Evolutionary conservation across 35 echinoderm and acorn worm genomes (phyloP).

Genomic region (Apostichopus californicus): DNA sequence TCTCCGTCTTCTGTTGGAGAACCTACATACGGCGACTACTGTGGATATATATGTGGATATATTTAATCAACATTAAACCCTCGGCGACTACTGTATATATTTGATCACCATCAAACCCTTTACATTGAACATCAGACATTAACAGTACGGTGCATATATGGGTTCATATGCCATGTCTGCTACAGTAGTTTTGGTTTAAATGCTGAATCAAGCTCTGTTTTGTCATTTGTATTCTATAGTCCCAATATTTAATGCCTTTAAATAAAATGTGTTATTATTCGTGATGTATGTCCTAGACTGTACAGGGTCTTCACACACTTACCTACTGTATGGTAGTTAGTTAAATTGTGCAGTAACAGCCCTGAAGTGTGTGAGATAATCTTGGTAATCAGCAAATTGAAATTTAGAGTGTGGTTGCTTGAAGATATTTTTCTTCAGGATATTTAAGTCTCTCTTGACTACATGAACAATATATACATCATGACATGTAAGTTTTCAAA

Average conservation of each 20-base stretch:
- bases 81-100: too few relatives aligned
- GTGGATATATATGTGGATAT: not conserved
- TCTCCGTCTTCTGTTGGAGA: not conserved
- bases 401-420: not conserved
- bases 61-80: not conserved
- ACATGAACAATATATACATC: not conserved
- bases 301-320: not conserved
- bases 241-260: not conserved
- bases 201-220: not conserved
- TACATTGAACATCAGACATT: not conserved
- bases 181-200: not conserved
- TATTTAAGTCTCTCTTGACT: not conserved
- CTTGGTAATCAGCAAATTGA: not conserved
- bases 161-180: not conserved
- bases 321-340: not conserved
- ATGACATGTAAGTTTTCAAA: not conserved
- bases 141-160: not conserved
- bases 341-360: too few relatives aligned
- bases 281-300: not conserved
- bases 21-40: not conserved
- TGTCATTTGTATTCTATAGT: not conserved
- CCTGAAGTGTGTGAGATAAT: not conserved
- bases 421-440: not conserved
- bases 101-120: not conserved
- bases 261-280: not conserved